Evolutionary conservation across 2,888 invertebrate genomes (phyloP), one percentile per base, ranked within the genome.

Genomic region (Hoplodrina blanda): DNA sequence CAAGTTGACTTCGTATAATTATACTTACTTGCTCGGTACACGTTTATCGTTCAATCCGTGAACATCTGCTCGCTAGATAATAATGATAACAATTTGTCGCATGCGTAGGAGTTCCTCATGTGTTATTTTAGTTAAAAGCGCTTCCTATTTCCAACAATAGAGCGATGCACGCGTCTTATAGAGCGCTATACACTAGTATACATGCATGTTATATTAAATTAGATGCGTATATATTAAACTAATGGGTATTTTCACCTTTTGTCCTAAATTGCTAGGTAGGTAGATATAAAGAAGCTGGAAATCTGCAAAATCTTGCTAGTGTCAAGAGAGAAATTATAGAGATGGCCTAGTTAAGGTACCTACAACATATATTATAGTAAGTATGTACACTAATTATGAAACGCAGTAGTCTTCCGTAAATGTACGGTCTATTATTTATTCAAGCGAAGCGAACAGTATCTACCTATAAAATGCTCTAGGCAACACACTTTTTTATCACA

Each of bases 91-190:
- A 69, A 69, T 69, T 76, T 71, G 80, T 72, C 75, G 62, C 80
- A 78, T 73, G 87, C 83, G 88, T 87, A 87, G 89, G 89, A 88
- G 85, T 80, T 62, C 73, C 63, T 70, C 80, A 76, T 76, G 65
- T 88, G 85, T 85, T 88, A 86, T 87, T 87, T 87, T 84, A 87
- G 86, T 83, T 89, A 86, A 88, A 86, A 89, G 87, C 85, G 79
- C 81, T 88, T 87, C 81, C 83, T 80, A 80, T 81, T 84, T 81
- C 78, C 76, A 81, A 83, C 85, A 84, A 84, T 85, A 84, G 73
- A 81, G 65, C 53, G 71, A 68, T 73, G 69, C 82, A 80, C 74
- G 76, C 69, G 60, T 62, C 67, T 76, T 73, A 83, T 76, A 75
- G 20, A 67, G 56, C 57, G 54, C 53, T 69, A 65, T 55, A 60